Conservation (phyloP, 2,797 vertebrate genomes). For the Melanotaenia trifasciata region DNA sequence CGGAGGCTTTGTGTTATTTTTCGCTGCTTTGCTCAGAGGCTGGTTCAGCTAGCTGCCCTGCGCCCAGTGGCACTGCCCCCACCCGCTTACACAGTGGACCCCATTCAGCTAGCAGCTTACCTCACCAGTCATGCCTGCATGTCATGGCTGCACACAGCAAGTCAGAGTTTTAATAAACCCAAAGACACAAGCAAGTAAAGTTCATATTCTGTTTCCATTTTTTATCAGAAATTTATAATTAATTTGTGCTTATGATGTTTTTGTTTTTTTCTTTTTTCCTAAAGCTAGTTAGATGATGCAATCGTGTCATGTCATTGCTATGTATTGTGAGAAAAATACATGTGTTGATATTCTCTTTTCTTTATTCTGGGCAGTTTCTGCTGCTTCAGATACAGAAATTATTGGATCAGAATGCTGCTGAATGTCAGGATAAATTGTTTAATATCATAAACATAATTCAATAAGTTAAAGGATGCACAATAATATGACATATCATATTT, state of each 20-base stretch:
- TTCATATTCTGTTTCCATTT: neutral
- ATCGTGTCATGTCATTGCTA: too few relatives aligned
- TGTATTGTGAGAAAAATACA: too few relatives aligned
- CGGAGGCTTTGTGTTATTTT: neutral
- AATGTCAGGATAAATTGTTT: neutral
- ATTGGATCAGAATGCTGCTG: neutral
- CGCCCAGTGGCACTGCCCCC: conserved; percentile 72
- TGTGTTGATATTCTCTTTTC: neutral
- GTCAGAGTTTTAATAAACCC: neutral
- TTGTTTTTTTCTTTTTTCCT: too few relatives aligned
- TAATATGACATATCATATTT: too few relatives aligned
- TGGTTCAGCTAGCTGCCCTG: conserved; percentile 50
- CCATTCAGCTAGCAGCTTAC: conserved; percentile 75
- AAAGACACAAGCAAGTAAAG: neutral
- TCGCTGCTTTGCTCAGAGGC: conserved; percentile 27
- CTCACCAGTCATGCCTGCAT: conserved; percentile 56
- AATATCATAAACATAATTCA: neutral
- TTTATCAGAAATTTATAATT: neutral
- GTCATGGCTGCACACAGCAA: conserved; percentile 29
- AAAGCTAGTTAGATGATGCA: too few relatives aligned
- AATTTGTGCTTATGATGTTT: too few relatives aligned
- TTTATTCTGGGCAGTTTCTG: neutral
- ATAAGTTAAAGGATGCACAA: neutral
- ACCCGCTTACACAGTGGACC: conserved; percentile 63
- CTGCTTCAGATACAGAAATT: neutral